These are phyloP conservation scores for Athrips mouffetella DNA, from an alignment of 2,888 invertebrate genomes.

Conservation along the genomic window DNA sequence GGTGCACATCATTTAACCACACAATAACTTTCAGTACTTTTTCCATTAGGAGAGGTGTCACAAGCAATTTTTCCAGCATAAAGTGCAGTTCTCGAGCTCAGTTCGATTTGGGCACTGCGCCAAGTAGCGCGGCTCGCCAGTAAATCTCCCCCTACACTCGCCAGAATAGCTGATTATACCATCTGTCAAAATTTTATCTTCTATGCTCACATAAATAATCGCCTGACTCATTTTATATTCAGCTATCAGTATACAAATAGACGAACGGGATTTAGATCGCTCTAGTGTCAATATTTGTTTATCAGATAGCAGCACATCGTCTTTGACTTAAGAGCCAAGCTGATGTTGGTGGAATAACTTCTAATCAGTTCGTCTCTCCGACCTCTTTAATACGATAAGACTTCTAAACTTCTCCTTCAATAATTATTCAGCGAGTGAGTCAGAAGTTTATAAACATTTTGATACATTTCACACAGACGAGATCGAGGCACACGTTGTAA, in stretches of 20 bases:
- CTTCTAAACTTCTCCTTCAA: no score
- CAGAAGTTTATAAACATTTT: no score
- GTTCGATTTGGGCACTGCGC: constrained; percentile 64
- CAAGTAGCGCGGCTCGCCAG: constrained; percentile 60
- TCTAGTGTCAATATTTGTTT: no score
- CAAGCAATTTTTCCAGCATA: constrained; percentile 57
- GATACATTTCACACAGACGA: no score
- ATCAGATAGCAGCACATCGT: no score
- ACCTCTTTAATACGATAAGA: no score
- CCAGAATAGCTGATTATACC: constrained; percentile 18
- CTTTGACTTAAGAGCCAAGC: no score
- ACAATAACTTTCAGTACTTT: constrained; percentile 26
- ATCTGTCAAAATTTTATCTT: constrained; percentile 16
- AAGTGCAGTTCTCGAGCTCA: constrained; percentile 49
- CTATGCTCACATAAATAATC: no score
- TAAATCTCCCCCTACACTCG: constrained; percentile 43
- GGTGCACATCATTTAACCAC: constrained; percentile 8
- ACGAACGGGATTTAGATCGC: not conserved
- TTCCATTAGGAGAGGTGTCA: constrained; percentile 36
- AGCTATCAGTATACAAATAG: not conserved
- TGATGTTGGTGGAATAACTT: no score
- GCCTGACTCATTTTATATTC: not conserved
- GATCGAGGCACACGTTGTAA: no score
- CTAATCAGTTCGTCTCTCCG: no score
- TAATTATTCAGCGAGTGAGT: no score